A percentile compares a stretch with the other conserved stretches of the same genome.
phyloP scores from a whole-genome alignment of 2,797 vertebrate genomes.

The Todus mexicanus region DNA sequence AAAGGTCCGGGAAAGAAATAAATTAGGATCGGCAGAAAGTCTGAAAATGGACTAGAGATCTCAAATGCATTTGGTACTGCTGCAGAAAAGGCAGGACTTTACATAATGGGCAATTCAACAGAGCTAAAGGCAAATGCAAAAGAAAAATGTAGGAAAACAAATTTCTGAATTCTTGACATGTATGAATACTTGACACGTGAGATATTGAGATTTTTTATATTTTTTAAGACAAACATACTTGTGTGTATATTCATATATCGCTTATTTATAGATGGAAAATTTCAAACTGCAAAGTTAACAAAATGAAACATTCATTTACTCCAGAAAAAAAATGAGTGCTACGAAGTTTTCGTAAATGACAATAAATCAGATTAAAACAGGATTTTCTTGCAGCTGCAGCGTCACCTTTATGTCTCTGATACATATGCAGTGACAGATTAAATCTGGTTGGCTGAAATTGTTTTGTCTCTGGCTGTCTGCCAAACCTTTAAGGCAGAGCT shows the following conservation, averaged over 20 bases:
- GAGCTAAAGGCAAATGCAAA: background rate
- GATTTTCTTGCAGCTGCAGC: background rate
- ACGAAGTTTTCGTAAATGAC: background rate
- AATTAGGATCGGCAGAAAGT: background rate
- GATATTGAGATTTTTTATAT: background rate
- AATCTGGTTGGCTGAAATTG: constrained; percentile 12
- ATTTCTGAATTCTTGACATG: background rate
- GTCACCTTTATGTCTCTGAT: constrained; percentile 19
- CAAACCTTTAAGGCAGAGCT: background rate
- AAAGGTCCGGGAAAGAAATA: background rate
- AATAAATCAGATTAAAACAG: background rate
- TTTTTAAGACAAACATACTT: background rate
- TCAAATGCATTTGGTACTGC: background rate
- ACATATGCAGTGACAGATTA: background rate
- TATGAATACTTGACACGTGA: background rate
- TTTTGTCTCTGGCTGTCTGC: background rate
- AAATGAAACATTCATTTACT: background rate
- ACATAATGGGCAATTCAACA: background rate
- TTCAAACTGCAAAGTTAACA: background rate
- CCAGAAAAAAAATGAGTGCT: background rate
- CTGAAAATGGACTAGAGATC: background rate
- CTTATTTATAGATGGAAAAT: background rate
- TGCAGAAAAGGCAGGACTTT: background rate
- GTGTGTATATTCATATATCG: background rate
- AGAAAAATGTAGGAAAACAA: background rate